Base-by-base conservation (phyloP, 2,888 invertebrate species). In the Caenorhabditis sp. region DNA sequence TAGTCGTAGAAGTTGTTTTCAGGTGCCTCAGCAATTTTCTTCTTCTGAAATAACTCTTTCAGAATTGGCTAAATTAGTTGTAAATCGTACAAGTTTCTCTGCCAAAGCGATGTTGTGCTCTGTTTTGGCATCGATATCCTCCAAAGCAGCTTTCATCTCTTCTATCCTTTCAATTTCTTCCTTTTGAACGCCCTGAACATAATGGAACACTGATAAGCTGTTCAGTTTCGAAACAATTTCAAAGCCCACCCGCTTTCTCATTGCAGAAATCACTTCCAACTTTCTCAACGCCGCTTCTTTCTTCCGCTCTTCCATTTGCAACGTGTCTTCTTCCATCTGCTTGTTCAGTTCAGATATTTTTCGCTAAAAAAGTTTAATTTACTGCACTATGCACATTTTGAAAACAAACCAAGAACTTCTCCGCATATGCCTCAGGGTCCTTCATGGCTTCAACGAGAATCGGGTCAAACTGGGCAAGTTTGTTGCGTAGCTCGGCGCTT, bases 261-360 rank as follows among this genome's bases (percentile, higher is more conserved):
- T 13, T 8, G 59, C 59, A 9, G 37, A 26, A 2, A 17, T 15
- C 17, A 43, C 8, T 43, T 37, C 30, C 32, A 27, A 2, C 27
- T 65, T 32, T 13, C 35, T 45, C 20, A 41, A 15, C 5, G 17
- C 56, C n/a, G 48, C 56, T 9, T 39, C 45, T 20, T 45, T 27
- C 11, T 50, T 48, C 20, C 43, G 15, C 13, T 55, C 15, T 55
- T 75, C 62, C n/a, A 66, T 22, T 37, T 17, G 15, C 15, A 27
- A 13, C 1, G 55, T 55, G 27, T 74, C 73, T 13, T 59, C 39
- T 8, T 59, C 66, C 32, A 74, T 66, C 17, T 59, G 59, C 48
- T 52, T 24, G 15, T 66, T 74, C 41, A 74, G 26, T 26, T 53
- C 32, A 6, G 27, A 17, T 15, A 74, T 59, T 26, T 66, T 66